Base-by-base conservation (phyloP, 2,113 vertebrate species). In the Sapajus apella region DNA sequence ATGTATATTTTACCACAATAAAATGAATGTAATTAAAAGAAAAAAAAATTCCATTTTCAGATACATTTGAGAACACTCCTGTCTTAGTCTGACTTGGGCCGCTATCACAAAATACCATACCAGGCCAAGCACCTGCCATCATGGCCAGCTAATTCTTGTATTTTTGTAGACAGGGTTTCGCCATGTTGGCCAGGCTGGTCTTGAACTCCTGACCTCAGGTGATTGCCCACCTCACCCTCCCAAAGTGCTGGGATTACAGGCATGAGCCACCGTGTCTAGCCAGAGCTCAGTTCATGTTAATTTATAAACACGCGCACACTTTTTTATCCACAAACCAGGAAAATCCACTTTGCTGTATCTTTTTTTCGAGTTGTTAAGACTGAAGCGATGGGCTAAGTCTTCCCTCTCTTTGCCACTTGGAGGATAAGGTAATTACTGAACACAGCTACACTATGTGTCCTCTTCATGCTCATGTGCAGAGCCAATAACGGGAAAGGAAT, bases 401-500 rank as follows among this genome's bases (percentile, higher is more conserved):
- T 73, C 73, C 64, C 68, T 27, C 75, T 81, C 73, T 68, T 91
- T 73, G 52, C 80, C 61, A 32, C 61, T 68, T 64, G 94, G 18
- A 86, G 50, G 37, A 40, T 23, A 82, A 85, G 27, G 61, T 70
- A 85, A 35, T 79, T 43, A 30, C 14, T 32, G 68, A 50, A 80
- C 55, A 64, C 32, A 55, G 5, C 12, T 25, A 23, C 61, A 43
- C 37, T 52, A 4, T 79, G 35, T 72, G 45, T 43, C 72, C n/a
- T 89, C 66, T 75, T 55, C 23, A 16, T 30, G 37, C 52, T 45
- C 45, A 12, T 2, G 4, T 30, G 70, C 76, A 81, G 43, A 90
- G 37, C 68, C 76, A 61, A 73, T 76, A 94, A 94, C 85, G 55
- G 58, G 76, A 68, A 45, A 88, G 40, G 87, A 73, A 91, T 81